A percentile compares a stretch with the other conserved stretches of the same genome.
phyloP scores from a whole-genome alignment of 2,888 invertebrate species.

The Stegophylla sp. region DNA sequence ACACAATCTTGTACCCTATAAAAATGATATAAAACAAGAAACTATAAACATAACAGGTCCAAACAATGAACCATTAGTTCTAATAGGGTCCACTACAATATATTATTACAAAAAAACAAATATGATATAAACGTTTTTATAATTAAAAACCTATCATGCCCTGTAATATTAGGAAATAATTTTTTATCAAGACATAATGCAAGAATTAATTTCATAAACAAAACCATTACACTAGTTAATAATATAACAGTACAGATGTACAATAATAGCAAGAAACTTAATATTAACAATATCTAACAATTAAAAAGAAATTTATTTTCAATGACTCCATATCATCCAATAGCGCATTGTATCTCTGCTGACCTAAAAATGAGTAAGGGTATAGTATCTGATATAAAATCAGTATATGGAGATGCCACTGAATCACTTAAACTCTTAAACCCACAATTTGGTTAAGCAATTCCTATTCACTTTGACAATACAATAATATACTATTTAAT shows the following conservation, averaged over 20 bases:
- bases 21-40: no score
- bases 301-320: no score
- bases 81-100: background rate
- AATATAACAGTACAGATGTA: background rate
- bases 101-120: background rate
- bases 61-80: no score
- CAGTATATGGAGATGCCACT: background rate
- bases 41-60: no score
- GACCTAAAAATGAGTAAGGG: no score
- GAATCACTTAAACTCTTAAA: background rate
- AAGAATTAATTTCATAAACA: background rate
- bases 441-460: background rate
- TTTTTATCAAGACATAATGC: background rate
- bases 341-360: no score
- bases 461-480: background rate
- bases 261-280: background rate
- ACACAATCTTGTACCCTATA: no score
- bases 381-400: background rate
- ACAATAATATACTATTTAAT: background rate
- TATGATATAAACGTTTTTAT: background rate
- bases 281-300: background rate
- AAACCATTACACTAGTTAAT: background rate
- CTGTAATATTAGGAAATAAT: background rate
- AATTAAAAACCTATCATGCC: background rate
- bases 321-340: no score